phyloP scores from a whole-genome alignment of 2,888 invertebrate species.

The Diarsia mendica region DNA sequence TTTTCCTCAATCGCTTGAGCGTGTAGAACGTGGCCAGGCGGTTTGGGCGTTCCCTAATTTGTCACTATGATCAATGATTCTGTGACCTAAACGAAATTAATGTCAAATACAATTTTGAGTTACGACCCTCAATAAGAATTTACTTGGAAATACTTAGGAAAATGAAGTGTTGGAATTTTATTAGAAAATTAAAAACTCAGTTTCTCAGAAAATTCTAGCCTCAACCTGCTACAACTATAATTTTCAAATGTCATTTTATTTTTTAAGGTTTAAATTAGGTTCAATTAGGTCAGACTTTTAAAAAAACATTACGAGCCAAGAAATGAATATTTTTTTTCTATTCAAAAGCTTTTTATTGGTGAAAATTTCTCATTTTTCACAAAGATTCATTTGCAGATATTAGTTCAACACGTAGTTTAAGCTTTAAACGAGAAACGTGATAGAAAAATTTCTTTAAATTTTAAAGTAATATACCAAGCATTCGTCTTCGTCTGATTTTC shows the following conservation, averaged over 20 bases:
- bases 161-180: constrained; percentile 9
- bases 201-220: neutral
- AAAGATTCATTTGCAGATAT: neutral
- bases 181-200: neutral
- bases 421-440: neutral
- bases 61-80: constrained; percentile 53
- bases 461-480: neutral
- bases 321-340: too few relatives aligned
- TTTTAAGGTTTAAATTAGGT: too few relatives aligned
- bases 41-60: constrained; percentile 40
- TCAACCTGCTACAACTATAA: neutral
- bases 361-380: neutral
- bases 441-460: neutral
- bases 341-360: neutral
- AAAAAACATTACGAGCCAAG: too few relatives aligned
- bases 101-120: constrained; percentile 2
- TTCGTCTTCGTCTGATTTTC: constrained; percentile 15
- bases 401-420: neutral
- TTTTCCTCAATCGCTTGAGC: neutral
- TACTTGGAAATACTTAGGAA: neutral
- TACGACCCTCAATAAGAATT: neutral
- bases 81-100: constrained; percentile 10
- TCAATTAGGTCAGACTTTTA: too few relatives aligned
- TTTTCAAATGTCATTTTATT: neutral
- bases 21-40: too few relatives aligned